Conservation (phyloP, 2,797 vertebrate species). For the Taenioides sp. region DNA sequence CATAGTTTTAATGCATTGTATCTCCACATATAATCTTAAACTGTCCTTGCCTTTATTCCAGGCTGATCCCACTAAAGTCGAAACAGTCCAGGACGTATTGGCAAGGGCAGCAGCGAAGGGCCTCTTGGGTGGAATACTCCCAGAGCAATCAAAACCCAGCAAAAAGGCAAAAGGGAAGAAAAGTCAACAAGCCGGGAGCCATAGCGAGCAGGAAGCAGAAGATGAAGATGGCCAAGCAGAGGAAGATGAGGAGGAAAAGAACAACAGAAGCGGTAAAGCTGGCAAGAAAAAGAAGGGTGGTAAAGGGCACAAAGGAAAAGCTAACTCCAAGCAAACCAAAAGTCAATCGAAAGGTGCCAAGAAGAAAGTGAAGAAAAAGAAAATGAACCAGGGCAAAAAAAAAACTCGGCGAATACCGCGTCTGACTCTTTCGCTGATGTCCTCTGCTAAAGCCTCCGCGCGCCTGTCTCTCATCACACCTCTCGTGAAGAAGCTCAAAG, state of each 20-base stretch:
- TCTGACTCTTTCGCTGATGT: conserved; percentile 56
- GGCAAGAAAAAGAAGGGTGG: conserved; percentile 31
- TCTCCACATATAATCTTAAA: conserved; percentile 36
- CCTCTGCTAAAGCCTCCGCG: conserved; percentile 46
- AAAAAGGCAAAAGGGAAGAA: conserved; percentile 71
- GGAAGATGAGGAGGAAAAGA: conserved; percentile 2
- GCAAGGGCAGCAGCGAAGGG: conserved; percentile 84
- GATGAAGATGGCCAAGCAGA: conserved; percentile 29
- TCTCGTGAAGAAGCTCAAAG: conserved; percentile 46
- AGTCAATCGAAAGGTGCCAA: conserved; percentile 24
- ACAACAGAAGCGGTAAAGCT: background rate
- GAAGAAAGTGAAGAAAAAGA: conserved; percentile 46
- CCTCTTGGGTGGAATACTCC: conserved; percentile 74
- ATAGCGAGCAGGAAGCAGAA: conserved; percentile 28
- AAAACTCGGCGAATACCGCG: conserved; percentile 61
- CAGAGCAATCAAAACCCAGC: conserved; percentile 64
- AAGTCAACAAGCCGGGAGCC: conserved; percentile 25
- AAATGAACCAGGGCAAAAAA: conserved; percentile 23
- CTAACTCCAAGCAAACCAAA: conserved; percentile 14
- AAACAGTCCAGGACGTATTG: conserved; percentile 83
- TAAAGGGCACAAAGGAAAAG: conserved; percentile 40
- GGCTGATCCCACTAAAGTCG: conserved; percentile 78
- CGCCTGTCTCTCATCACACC: conserved; percentile 48
- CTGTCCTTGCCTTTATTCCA: conserved; percentile 53
- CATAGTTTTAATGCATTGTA: conserved; percentile 37